phyloP scores from a whole-genome alignment of 2,797 vertebrate species.

The Oreochromis mossambicus region DNA sequence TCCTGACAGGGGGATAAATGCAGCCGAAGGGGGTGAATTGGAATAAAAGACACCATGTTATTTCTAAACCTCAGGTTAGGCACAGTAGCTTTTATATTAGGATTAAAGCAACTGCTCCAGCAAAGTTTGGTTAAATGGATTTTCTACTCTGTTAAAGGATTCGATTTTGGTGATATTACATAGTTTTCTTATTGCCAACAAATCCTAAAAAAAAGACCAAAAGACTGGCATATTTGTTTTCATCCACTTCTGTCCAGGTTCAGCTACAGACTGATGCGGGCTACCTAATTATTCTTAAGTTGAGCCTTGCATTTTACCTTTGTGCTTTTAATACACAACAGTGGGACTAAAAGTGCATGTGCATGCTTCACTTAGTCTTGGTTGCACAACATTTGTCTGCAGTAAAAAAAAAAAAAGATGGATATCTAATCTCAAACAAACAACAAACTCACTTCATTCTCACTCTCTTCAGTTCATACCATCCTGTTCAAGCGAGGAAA shows the following conservation, averaged over 20 bases:
- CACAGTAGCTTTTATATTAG: slow-evolving; percentile 28
- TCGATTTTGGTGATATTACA: background rate
- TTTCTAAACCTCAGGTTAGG: background rate
- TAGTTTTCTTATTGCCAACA: background rate
- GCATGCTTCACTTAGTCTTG: background rate
- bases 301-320: background rate
- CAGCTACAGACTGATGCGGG: background rate
- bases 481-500: background rate
- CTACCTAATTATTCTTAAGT: background rate
- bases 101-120: slow-evolving; percentile 24
- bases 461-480: background rate
- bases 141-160: slow-evolving; percentile 18
- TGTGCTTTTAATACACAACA: background rate
- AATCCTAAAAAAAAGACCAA: background rate
- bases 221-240: background rate
- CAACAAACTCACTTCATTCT: background rate
- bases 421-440: background rate
- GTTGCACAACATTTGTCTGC: background rate
- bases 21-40: background rate
- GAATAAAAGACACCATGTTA: background rate
- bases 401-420: background rate
- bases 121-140: slow-evolving; percentile 21
- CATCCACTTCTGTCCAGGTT: background rate
- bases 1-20: slow-evolving; percentile 18
- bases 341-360: background rate